phyloP scores from a whole-genome alignment of 30 jellyfish, hydroid and myxozoan genomes.

The Haliclystus octoradiatus region DNA sequence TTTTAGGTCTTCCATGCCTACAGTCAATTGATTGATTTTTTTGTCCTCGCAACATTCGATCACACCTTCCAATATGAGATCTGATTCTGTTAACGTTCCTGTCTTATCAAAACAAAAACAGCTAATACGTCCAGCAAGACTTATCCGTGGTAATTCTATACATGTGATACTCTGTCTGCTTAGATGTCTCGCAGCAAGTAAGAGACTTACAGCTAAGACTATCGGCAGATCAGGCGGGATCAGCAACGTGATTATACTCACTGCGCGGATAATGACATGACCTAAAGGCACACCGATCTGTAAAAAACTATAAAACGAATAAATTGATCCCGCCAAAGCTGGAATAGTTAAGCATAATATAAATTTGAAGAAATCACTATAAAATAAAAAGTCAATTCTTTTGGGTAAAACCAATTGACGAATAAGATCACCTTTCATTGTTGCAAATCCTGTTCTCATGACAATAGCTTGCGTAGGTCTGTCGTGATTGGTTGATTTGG shows the following conservation, averaged over 20 bases:
- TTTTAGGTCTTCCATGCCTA: neutral
- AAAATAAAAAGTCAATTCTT: slow-evolving; percentile 13
- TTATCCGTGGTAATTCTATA: slow-evolving; percentile 30
- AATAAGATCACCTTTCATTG: slow-evolving; percentile 28
- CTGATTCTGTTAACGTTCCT: slow-evolving; percentile 33
- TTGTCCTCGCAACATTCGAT: too few relatives aligned
- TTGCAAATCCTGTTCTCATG: slow-evolving; percentile 30
- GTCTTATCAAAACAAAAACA: slow-evolving; percentile 35
- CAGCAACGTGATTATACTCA: slow-evolving; percentile 18
- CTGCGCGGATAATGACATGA: neutral
- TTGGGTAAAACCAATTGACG: slow-evolving; percentile 24
- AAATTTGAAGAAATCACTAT: slow-evolving; percentile 21
- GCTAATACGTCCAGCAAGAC: slow-evolving; percentile 18
- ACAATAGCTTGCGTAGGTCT: slow-evolving; percentile 12
- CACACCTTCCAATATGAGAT: neutral
- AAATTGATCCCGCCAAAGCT: slow-evolving; percentile 22
- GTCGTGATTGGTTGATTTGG: slow-evolving; percentile 10
- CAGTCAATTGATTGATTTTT: too few relatives aligned
- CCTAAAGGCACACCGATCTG: slow-evolving; percentile 5
- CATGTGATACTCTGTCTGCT: slow-evolving; percentile 4
- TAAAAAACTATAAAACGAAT: slow-evolving; percentile 10
- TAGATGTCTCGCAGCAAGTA: slow-evolving; percentile 15
- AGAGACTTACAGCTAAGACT: slow-evolving; percentile 11
- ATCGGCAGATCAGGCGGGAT: slow-evolving; percentile 46
- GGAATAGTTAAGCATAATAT: slow-evolving; percentile 5